phyloP scores from a whole-genome alignment of 1,140 invertebrate genomes.

The Apis cerana region DNA sequence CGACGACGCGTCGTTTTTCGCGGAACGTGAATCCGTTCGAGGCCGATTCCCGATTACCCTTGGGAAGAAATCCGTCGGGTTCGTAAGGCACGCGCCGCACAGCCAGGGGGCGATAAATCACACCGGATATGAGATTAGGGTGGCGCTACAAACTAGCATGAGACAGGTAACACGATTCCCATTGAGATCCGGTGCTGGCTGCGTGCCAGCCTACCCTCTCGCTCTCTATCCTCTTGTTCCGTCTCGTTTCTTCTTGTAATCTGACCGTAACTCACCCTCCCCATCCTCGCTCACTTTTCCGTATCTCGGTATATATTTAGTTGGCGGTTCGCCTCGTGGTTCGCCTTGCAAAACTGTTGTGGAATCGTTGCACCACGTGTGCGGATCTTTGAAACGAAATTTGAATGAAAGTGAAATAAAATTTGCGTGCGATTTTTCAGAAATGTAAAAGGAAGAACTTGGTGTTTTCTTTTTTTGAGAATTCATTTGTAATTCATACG shows the following conservation, averaged over 20 bases:
- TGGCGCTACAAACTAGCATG: slow-evolving; percentile 59
- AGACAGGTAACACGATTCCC: slow-evolving; percentile 73
- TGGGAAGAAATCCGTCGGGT: slow-evolving; percentile 1
- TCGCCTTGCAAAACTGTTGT: too few relatives aligned
- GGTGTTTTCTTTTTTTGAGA: too few relatives aligned
- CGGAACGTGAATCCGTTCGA: slow-evolving; percentile 19
- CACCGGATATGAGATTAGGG: slow-evolving; percentile 46
- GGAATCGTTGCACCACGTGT: too few relatives aligned
- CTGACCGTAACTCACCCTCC: slow-evolving; percentile 13
- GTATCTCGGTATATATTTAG: neutral
- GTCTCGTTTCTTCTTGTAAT: slow-evolving; percentile 6
- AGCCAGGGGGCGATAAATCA: slow-evolving; percentile 66
- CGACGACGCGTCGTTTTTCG: neutral
- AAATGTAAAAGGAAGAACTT: too few relatives aligned
- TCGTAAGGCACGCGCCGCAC: neutral
- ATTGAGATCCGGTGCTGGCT: slow-evolving; percentile 59
- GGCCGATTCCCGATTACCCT: slow-evolving; percentile 22
- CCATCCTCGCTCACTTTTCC: neutral
- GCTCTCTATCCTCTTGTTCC: neutral
- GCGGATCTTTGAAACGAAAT: too few relatives aligned
- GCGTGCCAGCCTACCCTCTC: slow-evolving; percentile 40
- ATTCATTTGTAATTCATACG: too few relatives aligned
- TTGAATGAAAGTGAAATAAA: too few relatives aligned
- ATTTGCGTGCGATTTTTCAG: too few relatives aligned
- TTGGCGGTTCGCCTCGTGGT: too few relatives aligned